Conservation (phyloP, 2,113 vertebrate genomes). For the Plestiodon gilberti region DNA sequence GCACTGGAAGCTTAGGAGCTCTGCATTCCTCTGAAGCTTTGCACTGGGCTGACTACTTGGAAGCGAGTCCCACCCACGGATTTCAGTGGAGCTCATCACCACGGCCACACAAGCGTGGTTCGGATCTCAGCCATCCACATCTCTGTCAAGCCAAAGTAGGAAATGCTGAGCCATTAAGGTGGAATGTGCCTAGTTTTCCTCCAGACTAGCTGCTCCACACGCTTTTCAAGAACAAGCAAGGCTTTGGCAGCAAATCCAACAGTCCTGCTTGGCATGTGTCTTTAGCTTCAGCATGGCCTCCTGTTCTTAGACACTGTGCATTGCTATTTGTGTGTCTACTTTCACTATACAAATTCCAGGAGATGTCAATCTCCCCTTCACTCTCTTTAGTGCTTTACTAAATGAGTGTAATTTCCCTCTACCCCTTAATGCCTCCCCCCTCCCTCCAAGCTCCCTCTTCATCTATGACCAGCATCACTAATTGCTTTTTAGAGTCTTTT, state of each 20-base stretch:
- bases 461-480: constrained; percentile 82
- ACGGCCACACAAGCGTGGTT: background rate
- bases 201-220: background rate
- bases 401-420: constrained; percentile 62
- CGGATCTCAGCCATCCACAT: background rate
- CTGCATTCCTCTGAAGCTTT: background rate
- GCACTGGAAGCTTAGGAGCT: background rate
- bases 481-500: constrained; percentile 85
- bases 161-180: rapidly evolving
- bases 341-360: constrained; percentile 40
- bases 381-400: constrained; percentile 47
- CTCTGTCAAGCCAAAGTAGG: background rate
- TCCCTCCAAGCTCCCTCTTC: constrained; percentile 72
- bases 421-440: constrained; percentile 50
- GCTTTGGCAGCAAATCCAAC: constrained; percentile 17
- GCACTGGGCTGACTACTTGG: background rate
- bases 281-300: constrained; percentile 5
- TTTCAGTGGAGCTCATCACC: background rate
- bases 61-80: too few species aligned
- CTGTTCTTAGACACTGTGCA: background rate
- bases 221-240: constrained; percentile 35
- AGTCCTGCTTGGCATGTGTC: constrained; percentile 38
- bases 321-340: constrained; percentile 44
- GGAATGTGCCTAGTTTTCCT: background rate
- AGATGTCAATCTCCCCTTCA: constrained; percentile 1